Base-by-base conservation (phyloP, 2,797 vertebrate genomes). In the Falco naumanni region DNA sequence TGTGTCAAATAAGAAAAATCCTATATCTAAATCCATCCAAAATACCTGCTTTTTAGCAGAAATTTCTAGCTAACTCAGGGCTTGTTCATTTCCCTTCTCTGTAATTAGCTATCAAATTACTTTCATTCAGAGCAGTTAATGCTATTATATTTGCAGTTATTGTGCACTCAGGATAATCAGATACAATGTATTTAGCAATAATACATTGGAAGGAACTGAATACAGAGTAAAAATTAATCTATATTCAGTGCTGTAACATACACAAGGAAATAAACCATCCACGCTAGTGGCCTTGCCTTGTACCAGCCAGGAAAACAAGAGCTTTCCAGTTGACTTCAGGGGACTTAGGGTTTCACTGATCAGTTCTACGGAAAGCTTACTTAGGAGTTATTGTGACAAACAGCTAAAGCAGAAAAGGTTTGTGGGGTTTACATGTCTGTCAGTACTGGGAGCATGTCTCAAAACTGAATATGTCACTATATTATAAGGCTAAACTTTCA, bases 1-100 rank as follows among this genome's bases (percentile, higher is more conserved):
- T 89, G 50, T 61, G 53, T 51, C 71, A 95, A 89, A 91, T 31
- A 87, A 89, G 48, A 25, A 90, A 88, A 88, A 85, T 41, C 41
- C 70, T 57, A 3, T 47, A 63, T 26, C n/a, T 83, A 92, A 89
- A 81, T 83, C 78, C 47, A 33, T 61, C 71, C 69, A 45, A 79
- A 92, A 93, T 60, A 82, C 7, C 57, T 39, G 45, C 2, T n/a
- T 90, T 93, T 68, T 61, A 68, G 39, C 50, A 92, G 83, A 70
- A 89, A 61, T 81, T 29, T 80, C 66, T 43, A 75, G 45, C 60
- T 77, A 87, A 77, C 37, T 51, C 50, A 39, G 45, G 19, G 9
- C 68, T 93, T 90, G 57, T 51, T 94, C 9, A 83, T 85, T 93
- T 94, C 53, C 66, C 60, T 84, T 68, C 61, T 19, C 28, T 68